These are phyloP conservation scores for Craterocephalus amniculus DNA, from an alignment of 2,797 vertebrate species.

Conservation along the genomic window DNA sequence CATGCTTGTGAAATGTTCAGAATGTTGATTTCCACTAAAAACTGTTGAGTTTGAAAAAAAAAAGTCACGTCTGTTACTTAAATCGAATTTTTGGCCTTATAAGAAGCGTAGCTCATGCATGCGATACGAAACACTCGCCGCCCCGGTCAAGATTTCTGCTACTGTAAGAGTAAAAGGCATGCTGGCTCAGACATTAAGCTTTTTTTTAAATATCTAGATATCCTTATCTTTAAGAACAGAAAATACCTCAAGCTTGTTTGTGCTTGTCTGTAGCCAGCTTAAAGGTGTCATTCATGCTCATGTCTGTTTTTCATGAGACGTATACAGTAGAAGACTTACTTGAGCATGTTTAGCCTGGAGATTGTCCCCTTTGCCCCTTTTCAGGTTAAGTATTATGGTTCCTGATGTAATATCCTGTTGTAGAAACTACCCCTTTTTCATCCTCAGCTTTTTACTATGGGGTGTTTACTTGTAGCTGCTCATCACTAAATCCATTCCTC, in stretches of 20 bases:
- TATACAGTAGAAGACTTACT: neutral
- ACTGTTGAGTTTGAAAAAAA: slow-evolving; percentile 67
- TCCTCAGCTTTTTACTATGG: too few relatives aligned
- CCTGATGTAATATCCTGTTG: neutral
- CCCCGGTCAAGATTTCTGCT: neutral
- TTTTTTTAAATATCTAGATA: neutral
- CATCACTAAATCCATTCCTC: too few relatives aligned
- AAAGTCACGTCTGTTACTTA: slow-evolving; percentile 66
- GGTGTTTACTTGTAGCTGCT: too few relatives aligned
- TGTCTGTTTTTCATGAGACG: too few relatives aligned
- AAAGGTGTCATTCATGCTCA: neutral
- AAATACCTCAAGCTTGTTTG: neutral
- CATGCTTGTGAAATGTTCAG: slow-evolving; percentile 81
- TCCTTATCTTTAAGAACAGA: neutral
- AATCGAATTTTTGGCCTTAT: slow-evolving; percentile 25
- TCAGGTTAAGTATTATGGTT: neutral
- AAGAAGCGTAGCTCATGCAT: slow-evolving; percentile 2
- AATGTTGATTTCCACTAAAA: slow-evolving; percentile 81
- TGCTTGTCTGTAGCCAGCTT: neutral
- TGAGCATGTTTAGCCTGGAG: neutral
- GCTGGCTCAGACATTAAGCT: neutral
- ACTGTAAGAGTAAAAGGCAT: neutral
- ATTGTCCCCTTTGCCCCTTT: neutral
- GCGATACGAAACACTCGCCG: neutral
- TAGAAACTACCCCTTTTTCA: too few relatives aligned